Evolutionary conservation across 1,140 invertebrate genomes (phyloP).

Genomic region (Rhizoglyphus robini): DNA sequence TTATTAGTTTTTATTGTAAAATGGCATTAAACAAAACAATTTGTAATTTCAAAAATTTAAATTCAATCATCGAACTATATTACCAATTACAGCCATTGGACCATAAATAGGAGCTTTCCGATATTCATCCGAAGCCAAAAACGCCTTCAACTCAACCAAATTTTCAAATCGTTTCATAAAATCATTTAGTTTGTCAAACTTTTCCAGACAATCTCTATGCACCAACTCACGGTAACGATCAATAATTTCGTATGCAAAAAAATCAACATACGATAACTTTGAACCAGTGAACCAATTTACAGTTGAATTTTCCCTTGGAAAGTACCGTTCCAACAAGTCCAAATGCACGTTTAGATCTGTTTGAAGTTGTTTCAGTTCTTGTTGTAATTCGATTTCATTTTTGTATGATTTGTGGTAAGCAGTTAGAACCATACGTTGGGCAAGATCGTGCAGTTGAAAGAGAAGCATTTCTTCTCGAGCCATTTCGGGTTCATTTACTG

Average conservation of each 20-base stretch:
- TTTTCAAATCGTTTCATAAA: slow-evolving; percentile 10
- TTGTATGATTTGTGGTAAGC: background rate
- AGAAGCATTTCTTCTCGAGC: background rate
- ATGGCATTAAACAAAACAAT: no score
- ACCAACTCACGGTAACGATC: slow-evolving; percentile 3
- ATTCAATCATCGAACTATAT: no score
- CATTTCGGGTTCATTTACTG: background rate
- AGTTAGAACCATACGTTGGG: background rate
- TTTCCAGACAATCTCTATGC: background rate
- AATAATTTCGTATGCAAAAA: slow-evolving; percentile 8
- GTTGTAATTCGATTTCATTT: background rate
- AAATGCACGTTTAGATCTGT: background rate
- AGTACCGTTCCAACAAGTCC: background rate
- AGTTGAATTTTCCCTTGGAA: no score
- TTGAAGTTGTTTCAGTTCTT: background rate
- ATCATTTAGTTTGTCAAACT: background rate
- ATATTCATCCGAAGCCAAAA: slow-evolving; percentile 4
- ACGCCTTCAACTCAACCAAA: background rate
- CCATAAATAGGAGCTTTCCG: slow-evolving; percentile 29
- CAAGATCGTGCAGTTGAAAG: background rate
- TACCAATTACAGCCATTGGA: slow-evolving; percentile 34
- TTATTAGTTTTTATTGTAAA: no score
- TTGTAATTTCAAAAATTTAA: no score
- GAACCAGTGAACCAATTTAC: background rate
- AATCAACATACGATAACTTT: slow-evolving; percentile 17